Conservation (phyloP, 1,140 invertebrate species). For the Brachionus asplanchnoidis region DNA sequence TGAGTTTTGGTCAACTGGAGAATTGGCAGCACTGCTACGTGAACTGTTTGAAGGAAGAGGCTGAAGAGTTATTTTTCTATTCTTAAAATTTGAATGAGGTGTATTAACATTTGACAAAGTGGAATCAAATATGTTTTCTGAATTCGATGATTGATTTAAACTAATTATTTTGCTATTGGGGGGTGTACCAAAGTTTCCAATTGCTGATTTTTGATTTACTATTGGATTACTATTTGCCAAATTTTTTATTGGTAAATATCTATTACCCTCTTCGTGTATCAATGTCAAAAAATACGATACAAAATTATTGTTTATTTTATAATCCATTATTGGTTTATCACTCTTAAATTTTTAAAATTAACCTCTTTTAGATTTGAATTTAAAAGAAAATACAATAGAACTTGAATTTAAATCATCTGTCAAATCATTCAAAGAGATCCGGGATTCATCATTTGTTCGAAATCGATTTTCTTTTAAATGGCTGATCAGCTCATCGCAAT, state of each 20-base stretch:
- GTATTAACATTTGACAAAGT: background rate
- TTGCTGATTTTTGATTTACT: background rate
- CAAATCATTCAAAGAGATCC: background rate
- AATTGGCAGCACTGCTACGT: background rate
- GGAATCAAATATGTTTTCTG: slow-evolving; percentile 2
- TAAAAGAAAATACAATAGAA: background rate
- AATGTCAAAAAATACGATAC: slow-evolving; percentile 27
- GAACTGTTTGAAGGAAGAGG: background rate
- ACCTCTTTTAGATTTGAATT: background rate
- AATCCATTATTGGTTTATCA: background rate
- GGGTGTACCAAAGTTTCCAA: background rate
- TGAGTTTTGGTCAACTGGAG: background rate
- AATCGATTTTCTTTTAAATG: slow-evolving; percentile 4
- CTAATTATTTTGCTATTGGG: background rate
- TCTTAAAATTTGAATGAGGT: background rate
- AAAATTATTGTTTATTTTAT: slow-evolving; percentile 25
- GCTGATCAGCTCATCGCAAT: background rate
- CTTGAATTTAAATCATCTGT: slow-evolving; percentile 15
- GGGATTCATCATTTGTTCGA: background rate
- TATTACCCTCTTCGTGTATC: slow-evolving; percentile 32
- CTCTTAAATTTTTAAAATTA: background rate
- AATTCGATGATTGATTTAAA: background rate
- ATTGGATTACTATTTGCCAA: background rate
- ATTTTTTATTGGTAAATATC: slow-evolving; percentile 8
- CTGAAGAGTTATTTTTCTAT: background rate